phyloP scores from a whole-genome alignment of 2,888 invertebrate species.

The Standfussiana lucernea region DNA sequence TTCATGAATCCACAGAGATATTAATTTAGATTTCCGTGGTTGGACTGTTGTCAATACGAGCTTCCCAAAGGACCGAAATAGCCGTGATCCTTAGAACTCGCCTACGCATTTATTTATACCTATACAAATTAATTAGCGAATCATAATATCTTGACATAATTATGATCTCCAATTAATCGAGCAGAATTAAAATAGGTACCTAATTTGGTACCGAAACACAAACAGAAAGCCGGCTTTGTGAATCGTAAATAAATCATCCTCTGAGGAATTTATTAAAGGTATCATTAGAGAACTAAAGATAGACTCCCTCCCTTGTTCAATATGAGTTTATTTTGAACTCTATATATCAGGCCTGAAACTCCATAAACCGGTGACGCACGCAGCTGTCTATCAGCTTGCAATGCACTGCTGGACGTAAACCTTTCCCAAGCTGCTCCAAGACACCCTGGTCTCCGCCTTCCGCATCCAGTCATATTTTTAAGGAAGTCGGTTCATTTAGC shows the following conservation, averaged over 20 bases:
- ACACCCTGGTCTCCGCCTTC: neutral
- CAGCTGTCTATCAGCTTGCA: neutral
- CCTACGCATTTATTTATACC: neutral
- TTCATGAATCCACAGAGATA: constrained; percentile 7
- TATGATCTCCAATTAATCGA: constrained; percentile 7
- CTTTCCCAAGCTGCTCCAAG: neutral
- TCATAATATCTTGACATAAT: neutral
- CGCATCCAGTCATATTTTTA: neutral
- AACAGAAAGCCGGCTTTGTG: neutral
- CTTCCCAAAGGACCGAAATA: constrained; percentile 12
- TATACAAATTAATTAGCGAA: constrained; percentile 4
- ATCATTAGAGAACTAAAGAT: neutral
- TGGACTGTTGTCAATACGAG: constrained; percentile 18
- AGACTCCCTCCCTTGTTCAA: neutral
- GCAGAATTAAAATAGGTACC: neutral
- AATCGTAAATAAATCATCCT: constrained; percentile 3
- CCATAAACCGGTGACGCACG: too few relatives aligned
- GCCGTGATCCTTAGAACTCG: constrained; percentile 5
- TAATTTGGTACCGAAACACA: neutral
- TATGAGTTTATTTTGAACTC: neutral
- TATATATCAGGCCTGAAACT: neutral
- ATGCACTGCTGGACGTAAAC: neutral
- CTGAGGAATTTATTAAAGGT: constrained; percentile 15
- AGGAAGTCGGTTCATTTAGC: neutral
- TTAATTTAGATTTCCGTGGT: constrained; percentile 20